These are phyloP conservation scores for Otocyon megalotis DNA, from an alignment of 2,113 vertebrate genomes.

Conservation along the genomic window DNA sequence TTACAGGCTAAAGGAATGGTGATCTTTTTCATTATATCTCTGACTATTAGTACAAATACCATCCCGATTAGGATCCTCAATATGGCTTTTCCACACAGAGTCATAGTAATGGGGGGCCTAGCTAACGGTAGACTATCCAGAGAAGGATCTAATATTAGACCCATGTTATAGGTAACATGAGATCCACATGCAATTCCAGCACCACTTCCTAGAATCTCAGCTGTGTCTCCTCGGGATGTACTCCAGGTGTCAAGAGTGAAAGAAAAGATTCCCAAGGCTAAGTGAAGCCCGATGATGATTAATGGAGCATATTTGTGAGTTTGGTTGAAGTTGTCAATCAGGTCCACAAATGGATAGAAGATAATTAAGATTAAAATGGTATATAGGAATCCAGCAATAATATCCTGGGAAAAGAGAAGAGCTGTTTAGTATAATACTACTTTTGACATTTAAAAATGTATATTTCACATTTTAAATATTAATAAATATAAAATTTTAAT, in stretches of 20 bases:
- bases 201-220: constrained; percentile 95
- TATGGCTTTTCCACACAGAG: constrained; percentile 86
- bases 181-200: constrained; percentile 95
- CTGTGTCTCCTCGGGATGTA: constrained; percentile 96
- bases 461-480: constrained; percentile 54
- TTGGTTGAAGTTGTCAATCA: constrained; percentile 94
- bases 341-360: constrained; percentile 93
- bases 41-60: constrained; percentile 88
- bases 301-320: constrained; percentile 92
- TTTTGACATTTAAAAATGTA: constrained; percentile 49
- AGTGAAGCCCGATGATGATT: constrained; percentile 93
- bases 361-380: constrained; percentile 93
- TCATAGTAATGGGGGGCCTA: constrained; percentile 84
- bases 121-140: constrained; percentile 88
- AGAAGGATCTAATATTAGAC: constrained; percentile 89
- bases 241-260: constrained; percentile 99
- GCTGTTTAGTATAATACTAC: constrained; percentile 31
- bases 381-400: constrained; percentile 94
- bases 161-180: constrained; percentile 90
- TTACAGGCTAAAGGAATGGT: constrained; percentile 94
- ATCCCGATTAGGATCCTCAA: constrained; percentile 91
- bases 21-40: constrained; percentile 92
- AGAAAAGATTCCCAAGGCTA: constrained; percentile 94
- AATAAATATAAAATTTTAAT: neutral
- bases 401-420: constrained; percentile 90